Evolutionary conservation across 2,797 vertebrate genomes (phyloP).

Genomic region (Synaphobranchus kaupii): DNA sequence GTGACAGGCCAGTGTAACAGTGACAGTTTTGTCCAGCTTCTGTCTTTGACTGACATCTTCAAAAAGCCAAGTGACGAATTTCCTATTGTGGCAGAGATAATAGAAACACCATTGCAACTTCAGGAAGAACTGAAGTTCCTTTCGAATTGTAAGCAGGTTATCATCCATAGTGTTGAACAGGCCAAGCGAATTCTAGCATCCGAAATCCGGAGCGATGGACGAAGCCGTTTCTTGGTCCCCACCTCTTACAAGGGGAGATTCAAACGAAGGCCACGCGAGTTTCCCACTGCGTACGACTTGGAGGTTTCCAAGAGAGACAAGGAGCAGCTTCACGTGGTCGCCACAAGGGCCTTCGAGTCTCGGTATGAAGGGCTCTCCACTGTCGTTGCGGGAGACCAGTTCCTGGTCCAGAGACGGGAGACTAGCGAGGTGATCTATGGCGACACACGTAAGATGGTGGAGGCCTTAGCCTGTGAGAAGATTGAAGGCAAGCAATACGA

Average conservation of each 20-base stretch:
- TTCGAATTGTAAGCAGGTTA: constrained; percentile 64
- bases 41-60: constrained; percentile 74
- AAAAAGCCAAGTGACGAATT: constrained; percentile 72
- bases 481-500: constrained; percentile 63
- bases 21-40: constrained; percentile 72
- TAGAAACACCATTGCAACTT: constrained; percentile 62
- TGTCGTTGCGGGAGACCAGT: constrained; percentile 77
- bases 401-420: constrained; percentile 71
- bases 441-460: constrained; percentile 55
- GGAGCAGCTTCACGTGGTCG: constrained; percentile 77
- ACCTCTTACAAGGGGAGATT: constrained; percentile 81
- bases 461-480: constrained; percentile 74
- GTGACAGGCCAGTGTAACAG: constrained; percentile 73
- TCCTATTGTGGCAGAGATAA: constrained; percentile 76
- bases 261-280: constrained; percentile 77
- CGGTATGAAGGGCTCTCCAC: constrained; percentile 67
- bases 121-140: constrained; percentile 58
- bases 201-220: constrained; percentile 73
- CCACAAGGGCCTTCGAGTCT: constrained; percentile 75
- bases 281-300: constrained; percentile 81
- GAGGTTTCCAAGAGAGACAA: constrained; percentile 72
- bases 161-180: constrained; percentile 74
- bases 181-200: constrained; percentile 75
- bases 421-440: constrained; percentile 60
- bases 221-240: constrained; percentile 80